Percentiles rank a stretch among this genome's conserved stretches.
phyloP scores from a whole-genome alignment of 2,113 vertebrate species.

The Ceyx margarethae region DNA sequence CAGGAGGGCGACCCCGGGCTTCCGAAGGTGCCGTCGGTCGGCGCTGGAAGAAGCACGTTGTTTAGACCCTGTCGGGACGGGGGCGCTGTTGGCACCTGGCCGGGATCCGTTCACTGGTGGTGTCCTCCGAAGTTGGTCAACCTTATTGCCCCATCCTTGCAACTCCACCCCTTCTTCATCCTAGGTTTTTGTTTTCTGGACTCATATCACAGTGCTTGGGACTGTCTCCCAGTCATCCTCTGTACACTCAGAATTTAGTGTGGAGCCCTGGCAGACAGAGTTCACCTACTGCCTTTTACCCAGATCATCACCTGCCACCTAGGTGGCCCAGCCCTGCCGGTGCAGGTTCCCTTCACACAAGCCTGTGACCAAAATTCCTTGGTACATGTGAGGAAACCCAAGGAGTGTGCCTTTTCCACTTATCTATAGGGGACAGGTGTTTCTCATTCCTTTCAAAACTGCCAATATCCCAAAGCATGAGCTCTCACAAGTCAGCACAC shows the following conservation, averaged over 20 bases:
- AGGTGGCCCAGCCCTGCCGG: not conserved
- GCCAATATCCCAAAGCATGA: not conserved
- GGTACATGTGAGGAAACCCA: fast-evolving
- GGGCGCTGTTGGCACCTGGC: too few species aligned
- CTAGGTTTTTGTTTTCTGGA: not conserved
- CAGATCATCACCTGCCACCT: too few species aligned
- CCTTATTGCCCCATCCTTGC: not conserved
- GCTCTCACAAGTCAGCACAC: fast-evolving
- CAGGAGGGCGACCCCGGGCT: not conserved
- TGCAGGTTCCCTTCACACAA: not conserved
- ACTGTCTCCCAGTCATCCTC: not conserved
- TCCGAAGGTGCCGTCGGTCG: not conserved
- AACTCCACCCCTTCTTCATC: not conserved
- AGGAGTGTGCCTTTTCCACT: not conserved
- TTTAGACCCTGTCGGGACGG: fast-evolving
- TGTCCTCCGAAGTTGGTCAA: not conserved
- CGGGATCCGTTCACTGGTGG: not conserved
- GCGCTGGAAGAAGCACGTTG: not conserved
- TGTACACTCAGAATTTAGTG: fast-evolving
- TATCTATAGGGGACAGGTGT: not conserved
- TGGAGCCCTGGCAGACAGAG: not conserved
- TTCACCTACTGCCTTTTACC: fast-evolving
- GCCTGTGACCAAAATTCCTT: not conserved
- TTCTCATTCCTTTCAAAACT: not conserved
- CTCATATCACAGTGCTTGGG: not conserved